A percentile compares a stretch with the other conserved stretches of the same genome.
Conservation (phyloP, 1,140 invertebrate genomes). For the Vanessa atalanta region DNA sequence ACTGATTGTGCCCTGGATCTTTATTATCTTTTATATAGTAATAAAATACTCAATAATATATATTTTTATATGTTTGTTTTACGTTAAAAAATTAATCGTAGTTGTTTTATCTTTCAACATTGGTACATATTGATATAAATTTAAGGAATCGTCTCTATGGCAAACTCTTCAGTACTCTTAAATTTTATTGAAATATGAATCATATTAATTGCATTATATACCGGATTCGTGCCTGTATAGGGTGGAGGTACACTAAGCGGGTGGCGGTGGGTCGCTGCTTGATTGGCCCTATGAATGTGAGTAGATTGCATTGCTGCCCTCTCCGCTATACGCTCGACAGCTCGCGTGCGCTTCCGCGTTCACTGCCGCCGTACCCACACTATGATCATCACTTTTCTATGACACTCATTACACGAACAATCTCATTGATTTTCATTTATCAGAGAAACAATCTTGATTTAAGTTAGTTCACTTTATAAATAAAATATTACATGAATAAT, state of each 20-base stretch:
- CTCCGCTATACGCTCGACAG: constrained; percentile 49
- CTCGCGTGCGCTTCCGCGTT: constrained; percentile 35
- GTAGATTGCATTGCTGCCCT: constrained; percentile 70
- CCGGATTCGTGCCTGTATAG: constrained; percentile 54
- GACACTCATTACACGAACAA: not conserved
- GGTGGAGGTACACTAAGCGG: constrained; percentile 60
- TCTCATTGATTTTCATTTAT: constrained; percentile 10
- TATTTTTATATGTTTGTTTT: too few species aligned
- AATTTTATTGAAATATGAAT: not conserved
- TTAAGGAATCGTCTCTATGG: not conserved
- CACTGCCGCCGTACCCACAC: constrained; percentile 15
- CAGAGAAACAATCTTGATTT: constrained; percentile 18
- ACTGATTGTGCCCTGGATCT: too few species aligned
- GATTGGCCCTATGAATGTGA: constrained; percentile 79
- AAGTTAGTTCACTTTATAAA: constrained; percentile 25
- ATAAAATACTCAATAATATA: too few species aligned
- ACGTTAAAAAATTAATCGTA: too few species aligned
- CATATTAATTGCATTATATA: not conserved
- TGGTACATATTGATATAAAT: too few species aligned
- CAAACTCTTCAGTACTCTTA: not conserved
- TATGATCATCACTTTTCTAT: not conserved
- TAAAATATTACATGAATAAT: constrained; percentile 37
- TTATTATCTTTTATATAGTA: too few species aligned
- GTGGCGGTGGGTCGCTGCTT: constrained; percentile 69
- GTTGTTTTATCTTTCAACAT: too few species aligned